Conservation (phyloP, 1,140 invertebrate species). For the Batillaria attramentaria region DNA sequence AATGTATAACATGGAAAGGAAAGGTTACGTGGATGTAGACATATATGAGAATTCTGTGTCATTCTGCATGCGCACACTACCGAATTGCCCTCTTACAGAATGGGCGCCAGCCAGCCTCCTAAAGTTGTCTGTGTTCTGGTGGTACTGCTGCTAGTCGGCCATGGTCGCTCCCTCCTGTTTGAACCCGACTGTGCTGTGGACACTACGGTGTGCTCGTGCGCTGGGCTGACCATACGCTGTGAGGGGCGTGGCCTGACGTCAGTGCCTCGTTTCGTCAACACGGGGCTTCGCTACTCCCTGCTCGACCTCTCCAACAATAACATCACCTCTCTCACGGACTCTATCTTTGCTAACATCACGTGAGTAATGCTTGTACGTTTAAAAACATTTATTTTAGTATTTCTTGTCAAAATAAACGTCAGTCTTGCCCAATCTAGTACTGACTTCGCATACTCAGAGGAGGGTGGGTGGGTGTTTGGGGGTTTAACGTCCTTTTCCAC, state of each 20-base stretch:
- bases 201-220: neutral
- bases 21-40: neutral
- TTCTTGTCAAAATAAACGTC: too few species aligned
- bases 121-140: neutral
- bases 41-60: neutral
- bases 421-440: too few species aligned
- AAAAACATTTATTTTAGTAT: too few species aligned
- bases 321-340: slow-evolving; percentile 18
- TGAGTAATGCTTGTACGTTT: too few species aligned
- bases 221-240: slow-evolving; percentile 24
- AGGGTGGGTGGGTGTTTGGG: too few species aligned
- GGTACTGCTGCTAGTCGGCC: too few species aligned
- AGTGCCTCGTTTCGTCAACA: slow-evolving; percentile 11
- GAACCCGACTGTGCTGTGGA: neutral
- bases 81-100: neutral
- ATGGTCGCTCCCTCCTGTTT: too few species aligned
- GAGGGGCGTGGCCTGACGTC: slow-evolving; percentile 1
- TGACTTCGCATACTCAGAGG: too few species aligned
- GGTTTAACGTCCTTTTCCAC: too few species aligned
- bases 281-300: neutral
- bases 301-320: slow-evolving; percentile 33
- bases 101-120: neutral
- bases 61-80: neutral
- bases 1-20: too few species aligned
- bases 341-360: slow-evolving; percentile 5